phyloP scores from a whole-genome alignment of 2,113 vertebrate genomes.

The Proteles cristata region DNA sequence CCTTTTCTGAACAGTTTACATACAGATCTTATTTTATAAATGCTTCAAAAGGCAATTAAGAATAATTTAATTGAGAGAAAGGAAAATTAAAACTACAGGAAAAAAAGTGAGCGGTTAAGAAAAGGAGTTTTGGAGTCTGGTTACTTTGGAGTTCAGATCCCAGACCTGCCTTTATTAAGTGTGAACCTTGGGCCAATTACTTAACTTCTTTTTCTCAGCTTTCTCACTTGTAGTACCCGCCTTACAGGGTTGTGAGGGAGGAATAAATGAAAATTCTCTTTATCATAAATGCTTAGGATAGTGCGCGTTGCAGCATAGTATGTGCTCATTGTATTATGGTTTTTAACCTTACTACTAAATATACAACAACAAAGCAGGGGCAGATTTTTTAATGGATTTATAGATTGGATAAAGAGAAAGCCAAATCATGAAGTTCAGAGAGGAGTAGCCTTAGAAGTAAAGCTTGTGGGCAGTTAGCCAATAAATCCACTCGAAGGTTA shows the following conservation, averaged over 20 bases:
- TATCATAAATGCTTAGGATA: not conserved
- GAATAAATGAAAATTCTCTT: slow-evolving; percentile 22
- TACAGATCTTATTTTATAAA: slow-evolving; percentile 37
- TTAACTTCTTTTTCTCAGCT: not conserved
- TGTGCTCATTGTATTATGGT: not conserved
- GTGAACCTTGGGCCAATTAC: not conserved
- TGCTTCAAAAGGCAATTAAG: not conserved
- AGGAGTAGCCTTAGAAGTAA: not conserved
- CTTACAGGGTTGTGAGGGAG: not conserved
- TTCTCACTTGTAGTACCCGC: not conserved
- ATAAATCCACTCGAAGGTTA: not conserved
- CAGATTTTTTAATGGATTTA: not conserved
- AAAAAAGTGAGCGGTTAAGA: not conserved
- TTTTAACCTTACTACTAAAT: slow-evolving; percentile 36
- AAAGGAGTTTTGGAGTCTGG: not conserved
- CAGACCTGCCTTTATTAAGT: not conserved
- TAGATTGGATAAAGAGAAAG: not conserved
- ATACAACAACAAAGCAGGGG: not conserved
- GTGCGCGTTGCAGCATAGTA: not conserved
- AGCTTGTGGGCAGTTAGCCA: not conserved
- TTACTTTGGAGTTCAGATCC: not conserved
- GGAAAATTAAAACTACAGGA: not conserved
- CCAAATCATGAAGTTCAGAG: not conserved
- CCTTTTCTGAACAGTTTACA: slow-evolving; percentile 40
- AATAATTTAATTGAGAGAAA: slow-evolving; percentile 1